These are phyloP conservation scores for Lepidurus packardi DNA, from an alignment of 1,140 invertebrate genomes.

Conservation along the genomic window DNA sequence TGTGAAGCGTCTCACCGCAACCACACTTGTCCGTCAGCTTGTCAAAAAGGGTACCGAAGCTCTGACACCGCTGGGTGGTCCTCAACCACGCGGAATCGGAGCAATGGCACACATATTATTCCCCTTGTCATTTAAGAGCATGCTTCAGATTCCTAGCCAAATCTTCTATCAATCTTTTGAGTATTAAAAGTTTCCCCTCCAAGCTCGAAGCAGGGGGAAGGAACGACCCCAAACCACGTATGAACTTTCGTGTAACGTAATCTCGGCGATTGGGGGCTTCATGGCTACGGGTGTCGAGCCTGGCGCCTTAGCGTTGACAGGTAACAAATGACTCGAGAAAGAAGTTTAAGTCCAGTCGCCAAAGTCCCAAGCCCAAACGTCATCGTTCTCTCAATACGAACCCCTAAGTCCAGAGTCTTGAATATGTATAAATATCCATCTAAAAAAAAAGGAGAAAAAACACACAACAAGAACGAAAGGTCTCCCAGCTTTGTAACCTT, in stretches of 20 bases:
- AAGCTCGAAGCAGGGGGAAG: neutral
- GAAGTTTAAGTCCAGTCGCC: neutral
- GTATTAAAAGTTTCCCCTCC: neutral
- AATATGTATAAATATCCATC: neutral
- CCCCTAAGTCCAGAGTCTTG: neutral
- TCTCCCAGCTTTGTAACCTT: neutral
- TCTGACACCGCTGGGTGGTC: too few relatives aligned
- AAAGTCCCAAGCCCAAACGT: too few relatives aligned
- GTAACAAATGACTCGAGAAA: conserved; percentile 9
- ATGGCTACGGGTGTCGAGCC: neutral
- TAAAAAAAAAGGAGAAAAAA: neutral
- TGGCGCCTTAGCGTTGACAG: conserved; percentile 17
- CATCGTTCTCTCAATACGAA: too few relatives aligned
- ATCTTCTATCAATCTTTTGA: too few relatives aligned
- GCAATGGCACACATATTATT: too few relatives aligned
- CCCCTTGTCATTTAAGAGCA: too few relatives aligned
- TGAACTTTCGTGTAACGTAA: neutral
- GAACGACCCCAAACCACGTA: neutral
- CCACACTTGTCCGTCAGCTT: too few relatives aligned
- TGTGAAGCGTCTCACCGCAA: too few relatives aligned
- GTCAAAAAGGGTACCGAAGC: too few relatives aligned
- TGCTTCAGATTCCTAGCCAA: too few relatives aligned
- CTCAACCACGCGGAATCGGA: too few relatives aligned
- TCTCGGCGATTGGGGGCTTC: neutral
- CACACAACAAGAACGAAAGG: neutral